These are phyloP conservation scores for Onychostoma macrolepis DNA, from an alignment of 2,113 vertebrate species.

Conservation along the genomic window DNA sequence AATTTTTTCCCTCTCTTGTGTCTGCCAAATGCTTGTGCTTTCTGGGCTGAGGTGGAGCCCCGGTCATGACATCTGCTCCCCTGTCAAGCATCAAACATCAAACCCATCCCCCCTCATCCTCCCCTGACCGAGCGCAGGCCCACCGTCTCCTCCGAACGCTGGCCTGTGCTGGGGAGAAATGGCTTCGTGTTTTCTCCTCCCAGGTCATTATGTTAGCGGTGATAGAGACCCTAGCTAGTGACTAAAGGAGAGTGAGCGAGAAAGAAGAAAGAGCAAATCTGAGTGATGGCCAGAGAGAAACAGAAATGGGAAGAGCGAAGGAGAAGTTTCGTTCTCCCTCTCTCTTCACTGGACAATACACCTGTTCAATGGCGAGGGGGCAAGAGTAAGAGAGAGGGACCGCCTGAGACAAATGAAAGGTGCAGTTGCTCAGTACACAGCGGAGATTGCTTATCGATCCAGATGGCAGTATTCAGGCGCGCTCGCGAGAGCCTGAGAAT, in stretches of 20 bases:
- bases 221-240: constrained; percentile 73
- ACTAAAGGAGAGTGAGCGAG: constrained; percentile 55
- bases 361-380: constrained; percentile 52
- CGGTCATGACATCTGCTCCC: constrained; percentile 82
- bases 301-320: constrained; percentile 14
- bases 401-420: constrained; percentile 98
- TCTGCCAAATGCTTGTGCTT: constrained; percentile 72
- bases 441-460: constrained; percentile 99
- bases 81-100: constrained; percentile 73
- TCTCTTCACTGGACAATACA: constrained; percentile 42
- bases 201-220: constrained; percentile 94
- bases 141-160: constrained; percentile 74
- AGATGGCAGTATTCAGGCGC: constrained; percentile 94
- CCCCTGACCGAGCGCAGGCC: constrained; percentile 60
- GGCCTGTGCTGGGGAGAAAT: constrained; percentile 79
- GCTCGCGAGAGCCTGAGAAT: constrained; percentile 94
- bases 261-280: constrained; percentile 21
- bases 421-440: constrained; percentile 99
- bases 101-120: constrained; percentile 50
- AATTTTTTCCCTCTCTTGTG: constrained; percentile 12
- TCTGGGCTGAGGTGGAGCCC: constrained; percentile 76
- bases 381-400: constrained; percentile 80
- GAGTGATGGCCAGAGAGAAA: constrained; percentile 41
- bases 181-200: constrained; percentile 85
- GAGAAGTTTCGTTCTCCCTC: constrained; percentile 32